Evolutionary conservation across 2,113 vertebrate species (phyloP).

Genomic region (Malurus cyaneus): DNA sequence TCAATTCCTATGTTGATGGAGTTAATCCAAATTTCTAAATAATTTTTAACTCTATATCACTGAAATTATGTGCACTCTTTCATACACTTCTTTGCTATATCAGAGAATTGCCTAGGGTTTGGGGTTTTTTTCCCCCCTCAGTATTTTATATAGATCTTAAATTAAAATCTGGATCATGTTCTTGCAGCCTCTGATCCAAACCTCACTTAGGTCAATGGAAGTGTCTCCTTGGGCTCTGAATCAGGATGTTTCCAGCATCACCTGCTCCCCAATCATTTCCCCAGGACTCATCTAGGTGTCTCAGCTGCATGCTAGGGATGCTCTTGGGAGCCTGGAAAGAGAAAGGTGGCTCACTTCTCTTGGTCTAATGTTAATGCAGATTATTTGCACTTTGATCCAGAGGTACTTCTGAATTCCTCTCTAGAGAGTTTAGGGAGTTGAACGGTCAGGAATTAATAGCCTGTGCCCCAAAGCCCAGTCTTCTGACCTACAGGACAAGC

Average conservation of each 20-base stretch:
- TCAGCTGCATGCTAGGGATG: not conserved
- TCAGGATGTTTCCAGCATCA: not conserved
- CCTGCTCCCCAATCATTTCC: not conserved
- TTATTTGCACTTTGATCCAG: not conserved
- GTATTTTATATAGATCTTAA: not conserved
- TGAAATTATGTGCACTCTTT: not conserved
- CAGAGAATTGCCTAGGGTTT: not conserved
- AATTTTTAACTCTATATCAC: conserved; percentile 7
- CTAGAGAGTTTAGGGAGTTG: not conserved
- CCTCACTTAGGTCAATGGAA: not conserved
- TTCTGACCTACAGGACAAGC: not conserved
- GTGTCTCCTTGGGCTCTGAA: not conserved
- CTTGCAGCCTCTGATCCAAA: not conserved
- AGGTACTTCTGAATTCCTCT: not conserved
- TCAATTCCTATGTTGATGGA: not conserved
- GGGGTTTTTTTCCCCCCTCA: rapidly evolving
- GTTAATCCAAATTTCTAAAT: not conserved
- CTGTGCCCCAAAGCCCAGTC: not conserved
- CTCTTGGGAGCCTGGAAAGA: not conserved
- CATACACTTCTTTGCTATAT: not conserved
- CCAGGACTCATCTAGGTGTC: not conserved
- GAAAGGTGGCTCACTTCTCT: not conserved
- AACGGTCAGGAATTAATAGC: not conserved
- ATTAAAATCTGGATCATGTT: not conserved
- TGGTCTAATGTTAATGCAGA: not conserved